Base-by-base conservation (phyloP, 2,113 vertebrate genomes). In the Sorex fumeus region DNA sequence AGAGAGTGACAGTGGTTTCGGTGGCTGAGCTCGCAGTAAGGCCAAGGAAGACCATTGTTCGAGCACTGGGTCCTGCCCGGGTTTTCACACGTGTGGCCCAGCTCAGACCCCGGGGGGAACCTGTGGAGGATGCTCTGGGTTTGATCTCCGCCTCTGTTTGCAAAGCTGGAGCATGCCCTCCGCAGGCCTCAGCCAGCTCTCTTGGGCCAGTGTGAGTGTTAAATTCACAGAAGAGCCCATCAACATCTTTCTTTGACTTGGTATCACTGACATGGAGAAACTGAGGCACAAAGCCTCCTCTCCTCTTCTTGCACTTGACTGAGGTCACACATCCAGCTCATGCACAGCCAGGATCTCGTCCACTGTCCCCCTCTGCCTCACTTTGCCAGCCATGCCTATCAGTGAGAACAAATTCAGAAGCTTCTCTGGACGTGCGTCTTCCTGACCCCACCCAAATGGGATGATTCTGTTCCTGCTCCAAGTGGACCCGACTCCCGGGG, bases 351-450 rank as follows among this genome's bases (percentile, higher is more conserved):
- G 62, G 80, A 57, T n/a, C 30, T 15, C 11, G 62, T 21, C 47
- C 36, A 36, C n/a, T 25, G 25, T 67, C 4, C 25, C 6, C 9
- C 19, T 74, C 18, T 6, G 45, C 28, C 53, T 66, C 70, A 64
- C 64, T 81, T 62, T 6, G 34, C 32, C n/a, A 25, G 21, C n/a
- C 23, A 9, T n/a, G 1, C 0, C 8, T 47, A 9, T 50, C 10
- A 50, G 8, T 53, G 75, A 70, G 11, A 19, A 7, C 0, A 0
- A 32, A 57, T 3, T 6, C 36, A 40, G 0, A 27, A 25, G 25
- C 79, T 77, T 74, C 86, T 28, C 12, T 57, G 27, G 84, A 13
- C 6, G 43, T 30, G 23, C 9, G 15, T n/a, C 77, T 69, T 84
- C 23, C 32, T 25, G 16, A 36, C 40, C 13, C 47, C 6, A 60